Conservation (phyloP, 2,113 vertebrate genomes). For the Microcebus tavaratra region DNA sequence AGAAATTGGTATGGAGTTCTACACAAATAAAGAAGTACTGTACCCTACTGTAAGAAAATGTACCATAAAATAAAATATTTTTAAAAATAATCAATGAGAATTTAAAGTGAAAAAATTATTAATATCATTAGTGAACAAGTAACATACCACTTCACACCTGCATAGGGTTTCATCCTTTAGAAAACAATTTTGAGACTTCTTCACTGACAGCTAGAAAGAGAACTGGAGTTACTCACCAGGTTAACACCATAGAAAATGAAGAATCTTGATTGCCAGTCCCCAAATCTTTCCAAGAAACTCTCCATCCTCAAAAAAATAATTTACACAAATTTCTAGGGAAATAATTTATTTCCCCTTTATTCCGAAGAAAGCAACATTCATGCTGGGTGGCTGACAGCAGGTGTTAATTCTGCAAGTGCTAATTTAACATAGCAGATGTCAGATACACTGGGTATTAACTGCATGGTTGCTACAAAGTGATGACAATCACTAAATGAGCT, state of each 20-base stretch:
- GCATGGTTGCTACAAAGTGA: slow-evolving; percentile 69
- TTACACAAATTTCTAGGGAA: slow-evolving; percentile 68
- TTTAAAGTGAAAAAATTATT: neutral
- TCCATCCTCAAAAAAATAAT: slow-evolving; percentile 64
- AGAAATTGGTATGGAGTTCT: neutral
- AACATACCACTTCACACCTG: slow-evolving; percentile 10
- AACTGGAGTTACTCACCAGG: neutral
- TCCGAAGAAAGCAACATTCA: slow-evolving; percentile 59
- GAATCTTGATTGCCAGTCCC: slow-evolving; percentile 36
- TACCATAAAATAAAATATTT: neutral
- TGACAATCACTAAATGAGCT: slow-evolving; percentile 74
- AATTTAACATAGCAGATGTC: slow-evolving; percentile 81
- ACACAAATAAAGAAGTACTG: neutral
- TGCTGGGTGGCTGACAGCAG: slow-evolving; percentile 73
- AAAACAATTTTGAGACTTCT: slow-evolving; percentile 12
- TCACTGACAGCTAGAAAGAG: neutral
- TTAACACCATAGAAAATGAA: neutral
- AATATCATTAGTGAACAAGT: neutral
- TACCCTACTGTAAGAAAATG: neutral
- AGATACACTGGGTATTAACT: slow-evolving; percentile 76
- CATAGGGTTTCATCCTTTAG: neutral
- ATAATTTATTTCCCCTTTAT: slow-evolving; percentile 69
- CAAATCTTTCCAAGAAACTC: slow-evolving; percentile 60
- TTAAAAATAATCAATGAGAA: neutral
- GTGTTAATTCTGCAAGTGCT: slow-evolving; percentile 76